Evolutionary conservation across 2,888 invertebrate genomes (phyloP).

Genomic region (Cecidostiba fungosa): DNA sequence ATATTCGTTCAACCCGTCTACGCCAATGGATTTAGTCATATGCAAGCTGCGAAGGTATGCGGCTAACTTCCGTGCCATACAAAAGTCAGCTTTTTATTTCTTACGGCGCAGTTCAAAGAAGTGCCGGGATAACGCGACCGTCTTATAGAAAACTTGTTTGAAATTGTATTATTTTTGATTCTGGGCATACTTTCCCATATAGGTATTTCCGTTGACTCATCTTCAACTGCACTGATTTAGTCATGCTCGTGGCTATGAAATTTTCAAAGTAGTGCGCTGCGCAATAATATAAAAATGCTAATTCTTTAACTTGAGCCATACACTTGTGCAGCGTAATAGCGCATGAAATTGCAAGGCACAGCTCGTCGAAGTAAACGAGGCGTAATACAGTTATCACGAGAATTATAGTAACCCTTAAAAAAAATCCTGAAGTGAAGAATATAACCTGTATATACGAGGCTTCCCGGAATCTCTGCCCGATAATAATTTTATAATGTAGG

Average conservation of each 20-base stretch:
- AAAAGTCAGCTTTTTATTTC: neutral
- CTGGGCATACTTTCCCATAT: too few species aligned
- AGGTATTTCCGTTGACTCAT: neutral
- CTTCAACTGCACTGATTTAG: neutral
- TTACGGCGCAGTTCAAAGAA: neutral
- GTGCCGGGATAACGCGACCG: neutral
- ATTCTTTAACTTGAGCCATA: neutral
- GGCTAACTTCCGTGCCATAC: neutral
- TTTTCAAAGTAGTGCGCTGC: too few species aligned
- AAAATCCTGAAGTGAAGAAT: neutral
- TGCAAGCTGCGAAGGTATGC: neutral
- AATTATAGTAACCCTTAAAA: neutral
- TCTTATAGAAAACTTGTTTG: neutral
- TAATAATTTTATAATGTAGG: neutral
- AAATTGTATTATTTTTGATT: too few species aligned
- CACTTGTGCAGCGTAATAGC: neutral
- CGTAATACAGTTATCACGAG: neutral
- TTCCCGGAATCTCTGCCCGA: neutral
- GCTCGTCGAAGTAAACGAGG: neutral
- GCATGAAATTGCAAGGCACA: neutral
- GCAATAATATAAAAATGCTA: neutral
- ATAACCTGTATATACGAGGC: neutral
- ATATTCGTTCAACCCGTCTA: too few species aligned
- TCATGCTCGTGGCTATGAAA: neutral
- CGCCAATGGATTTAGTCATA: neutral